phyloP scores from a whole-genome alignment of 2,888 invertebrate genomes.

The Neoascia interrupta region DNA sequence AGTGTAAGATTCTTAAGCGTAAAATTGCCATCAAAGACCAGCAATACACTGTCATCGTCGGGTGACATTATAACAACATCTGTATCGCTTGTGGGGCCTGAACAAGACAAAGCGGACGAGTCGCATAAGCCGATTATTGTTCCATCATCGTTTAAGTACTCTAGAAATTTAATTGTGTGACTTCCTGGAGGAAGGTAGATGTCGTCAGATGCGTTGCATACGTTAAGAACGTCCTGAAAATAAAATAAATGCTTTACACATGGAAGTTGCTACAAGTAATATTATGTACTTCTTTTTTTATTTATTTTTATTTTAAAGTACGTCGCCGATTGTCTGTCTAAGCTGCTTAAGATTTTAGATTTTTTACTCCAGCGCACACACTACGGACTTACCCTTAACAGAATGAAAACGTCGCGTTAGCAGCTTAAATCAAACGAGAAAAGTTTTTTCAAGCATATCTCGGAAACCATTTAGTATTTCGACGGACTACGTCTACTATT shows the following conservation, averaged over 20 bases:
- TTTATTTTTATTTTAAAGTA: no score
- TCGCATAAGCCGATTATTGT: slow-evolving; percentile 75
- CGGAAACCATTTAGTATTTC: no score
- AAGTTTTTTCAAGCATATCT: no score
- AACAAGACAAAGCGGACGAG: background rate
- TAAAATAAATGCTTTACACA: slow-evolving; percentile 70
- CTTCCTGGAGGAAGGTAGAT: slow-evolving; percentile 81
- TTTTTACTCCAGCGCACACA: no score
- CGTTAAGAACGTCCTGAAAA: slow-evolving; percentile 76
- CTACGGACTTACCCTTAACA: no score
- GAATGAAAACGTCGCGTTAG: no score
- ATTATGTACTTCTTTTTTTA: no score
- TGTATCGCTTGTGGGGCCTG: slow-evolving; percentile 68
- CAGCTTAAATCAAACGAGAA: no score
- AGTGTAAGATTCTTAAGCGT: slow-evolving; percentile 81
- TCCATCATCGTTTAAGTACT: slow-evolving; percentile 81
- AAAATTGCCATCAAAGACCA: slow-evolving; percentile 81
- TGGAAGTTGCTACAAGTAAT: background rate
- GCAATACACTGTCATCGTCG: slow-evolving; percentile 81
- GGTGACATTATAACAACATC: slow-evolving; percentile 78
- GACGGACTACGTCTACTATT: no score
- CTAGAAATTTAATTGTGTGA: slow-evolving; percentile 80
- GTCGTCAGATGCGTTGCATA: slow-evolving; percentile 79
- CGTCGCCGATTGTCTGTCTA: no score
- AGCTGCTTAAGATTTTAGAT: no score